A percentile compares a stretch with the other conserved stretches of the same genome.
These are phyloP conservation scores for Sarcophaga subvicina DNA, from an alignment of 2,888 invertebrate genomes.

Conservation along the genomic window DNA sequence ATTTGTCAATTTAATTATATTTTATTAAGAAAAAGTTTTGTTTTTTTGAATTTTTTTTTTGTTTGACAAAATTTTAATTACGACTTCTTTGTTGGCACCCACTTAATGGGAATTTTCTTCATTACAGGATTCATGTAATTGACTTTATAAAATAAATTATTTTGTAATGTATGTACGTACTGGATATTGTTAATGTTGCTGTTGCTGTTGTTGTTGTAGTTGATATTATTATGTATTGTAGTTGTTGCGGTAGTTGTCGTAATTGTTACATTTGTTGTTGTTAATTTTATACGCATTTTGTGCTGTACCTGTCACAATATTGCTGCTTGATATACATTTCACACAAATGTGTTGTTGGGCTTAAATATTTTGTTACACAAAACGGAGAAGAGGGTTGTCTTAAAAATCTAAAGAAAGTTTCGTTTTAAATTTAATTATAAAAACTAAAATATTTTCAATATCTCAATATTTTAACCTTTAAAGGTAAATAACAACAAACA, in stretches of 20 bases:
- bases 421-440: too few species aligned
- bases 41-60: background rate
- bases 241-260: too few species aligned
- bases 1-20: background rate
- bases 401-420: background rate
- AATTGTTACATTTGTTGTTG: background rate
- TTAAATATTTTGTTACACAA: conserved; percentile 54
- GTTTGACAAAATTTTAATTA: conserved; percentile 17
- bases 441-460: too few species aligned
- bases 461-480: too few species aligned
- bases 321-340: conserved; percentile 2
- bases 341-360: conserved; percentile 12
- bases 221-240: background rate
- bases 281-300: background rate
- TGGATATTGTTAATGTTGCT: background rate
- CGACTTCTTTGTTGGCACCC: conserved; percentile 31
- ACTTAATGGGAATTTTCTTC: conserved; percentile 30
- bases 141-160: conserved; percentile 43
- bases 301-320: conserved; percentile 34
- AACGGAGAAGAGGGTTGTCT: background rate
- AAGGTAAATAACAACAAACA: too few species aligned
- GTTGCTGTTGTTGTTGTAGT: background rate
- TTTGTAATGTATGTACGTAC: background rate
- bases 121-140: conserved; percentile 50
- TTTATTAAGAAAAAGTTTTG: background rate